Base-by-base conservation (phyloP, 2,888 invertebrate genomes). In the Athalia circularis region DNA sequence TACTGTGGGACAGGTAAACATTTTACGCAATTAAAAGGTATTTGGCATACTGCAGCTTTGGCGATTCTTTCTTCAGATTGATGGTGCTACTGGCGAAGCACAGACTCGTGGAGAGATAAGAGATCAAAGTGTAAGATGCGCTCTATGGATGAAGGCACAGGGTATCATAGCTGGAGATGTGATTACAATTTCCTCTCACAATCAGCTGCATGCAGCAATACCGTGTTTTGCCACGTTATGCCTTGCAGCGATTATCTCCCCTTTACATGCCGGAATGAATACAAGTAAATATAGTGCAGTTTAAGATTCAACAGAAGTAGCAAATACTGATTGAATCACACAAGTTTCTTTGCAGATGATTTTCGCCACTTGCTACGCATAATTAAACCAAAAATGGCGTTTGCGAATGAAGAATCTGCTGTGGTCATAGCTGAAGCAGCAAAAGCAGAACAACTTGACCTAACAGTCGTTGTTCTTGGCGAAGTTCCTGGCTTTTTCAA, bases 71-170 rank as follows among this genome's bases (percentile, higher is more conserved):
- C 29, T 64, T 29, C 72, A 88, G 89, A 76, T 87, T 9, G 86
- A 87, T n/a, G 82, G 79, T 0, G 9, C 78, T 6, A 86, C 86
- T 4, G 85, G 80, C 3, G 13, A 79, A n/a, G 48, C 81, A 48
- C 83, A 85, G 0, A 86, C 85, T 0, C 88, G 81, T 15, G 78
- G 9, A 1, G 79, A 85, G 8, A 82, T 89, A 80, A 74, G 68
- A 65, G 85, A 87, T 5, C 81, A 84, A 7, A 81, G 80, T 9
- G 80, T 87, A 3, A 87, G 86, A 77, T 89, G 88, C 52, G 87
- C 88, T 0, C 67, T 87, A 6, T 89, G 89, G 89, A 7, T 89
- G 78, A 82, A 80, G 64, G 82, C 86, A 15, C 81, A 86, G 72
- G 86, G 86, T 0, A 54, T 88, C 4, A 59, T 76, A 48, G 70